A percentile compares a stretch with the other conserved stretches of the same genome.
Conservation (phyloP, 2,888 invertebrate genomes). For the Tholera decimalis region DNA sequence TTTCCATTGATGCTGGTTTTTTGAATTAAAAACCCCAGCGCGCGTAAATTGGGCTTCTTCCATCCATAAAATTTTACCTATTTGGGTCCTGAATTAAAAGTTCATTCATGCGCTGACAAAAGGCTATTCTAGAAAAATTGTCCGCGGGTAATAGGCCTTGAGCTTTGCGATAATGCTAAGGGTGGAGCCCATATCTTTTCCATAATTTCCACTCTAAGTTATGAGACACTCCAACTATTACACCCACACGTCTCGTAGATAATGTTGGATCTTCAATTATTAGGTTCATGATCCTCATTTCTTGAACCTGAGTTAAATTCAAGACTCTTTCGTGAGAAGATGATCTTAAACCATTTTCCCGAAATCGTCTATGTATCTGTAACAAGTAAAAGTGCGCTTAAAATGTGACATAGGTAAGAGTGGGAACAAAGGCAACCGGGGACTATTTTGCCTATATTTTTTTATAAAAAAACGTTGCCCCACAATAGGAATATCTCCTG, state of each 20-base stretch:
- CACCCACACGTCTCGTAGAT: slow-evolving; percentile 10
- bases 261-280: slow-evolving; percentile 7
- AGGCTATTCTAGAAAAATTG: background rate
- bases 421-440: slow-evolving; percentile 1
- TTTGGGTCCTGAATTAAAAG: background rate
- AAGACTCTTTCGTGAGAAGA: slow-evolving; percentile 11
- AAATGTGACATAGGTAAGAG: slow-evolving; percentile 13
- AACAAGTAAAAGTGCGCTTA: slow-evolving; percentile 17
- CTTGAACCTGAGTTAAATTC: slow-evolving; percentile 12
- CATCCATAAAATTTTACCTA: slow-evolving; percentile 7
- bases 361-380: slow-evolving; percentile 16
- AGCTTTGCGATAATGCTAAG: slow-evolving; percentile 28
- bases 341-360: slow-evolving; percentile 14
- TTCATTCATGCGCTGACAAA: slow-evolving; percentile 5
- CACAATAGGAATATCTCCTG: too few relatives aligned
- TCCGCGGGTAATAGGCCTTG: slow-evolving; percentile 26
- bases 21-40: slow-evolving; percentile 10
- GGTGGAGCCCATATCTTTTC: slow-evolving; percentile 27
- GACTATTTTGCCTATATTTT: too few relatives aligned
- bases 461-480: too few relatives aligned
- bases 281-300: slow-evolving; percentile 12
- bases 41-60: slow-evolving; percentile 13
- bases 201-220: slow-evolving; percentile 29
- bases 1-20: slow-evolving; percentile 37
- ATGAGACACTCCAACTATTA: slow-evolving; percentile 30